Base-by-base conservation (phyloP, 2,113 vertebrate species). In the Tympanuchus pallidicinctus region DNA sequence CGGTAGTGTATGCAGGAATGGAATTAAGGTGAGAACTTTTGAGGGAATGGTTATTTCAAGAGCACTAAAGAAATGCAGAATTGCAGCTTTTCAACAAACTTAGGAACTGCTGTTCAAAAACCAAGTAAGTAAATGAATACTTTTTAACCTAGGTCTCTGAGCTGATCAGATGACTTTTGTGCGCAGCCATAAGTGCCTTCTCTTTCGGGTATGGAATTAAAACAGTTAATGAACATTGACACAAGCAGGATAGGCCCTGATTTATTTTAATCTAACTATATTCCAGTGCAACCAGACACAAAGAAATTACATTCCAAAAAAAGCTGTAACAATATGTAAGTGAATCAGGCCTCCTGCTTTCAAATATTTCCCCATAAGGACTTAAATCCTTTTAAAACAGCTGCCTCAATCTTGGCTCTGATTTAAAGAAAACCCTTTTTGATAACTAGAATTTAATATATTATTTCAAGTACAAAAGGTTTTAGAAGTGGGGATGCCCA, bases 141-240 rank as follows among this genome's bases (percentile, higher is more conserved):
- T n/a, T 89, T 52, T 80, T 56, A 91, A 93, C 80, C 93, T 86
- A 94, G 72, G 79, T 94, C 88, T 57, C 65, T 83, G 76, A 88
- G 52, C 76, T 86, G 90, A 91, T 95, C 60, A 1, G 47, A 86
- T 95, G 61, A 88, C 88, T 88, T 71, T 56, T 86, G 65, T 90
- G 61, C 72, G 82, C 70, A 86, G 88, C 57, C 86, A 92, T 59
- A 95, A 87, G 6, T 59, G n/a, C 72, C 94, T 93, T 94, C 72
- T 83, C 36, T 19, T 85, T 85, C 71, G 74, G 48, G 25, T 91
- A 38, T 74, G 79, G 82, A 91, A 96, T 91, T 76, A 91, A 91
- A 90, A 61, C 86, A 95, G 88, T 88, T 96, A 95, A 84, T 60
- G 82, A 93, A 67, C 88, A 88, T 14, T 95, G 93, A 93, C 25